phyloP scores from a whole-genome alignment of 2,888 invertebrate genomes.

The Meiosimyza decipiens region DNA sequence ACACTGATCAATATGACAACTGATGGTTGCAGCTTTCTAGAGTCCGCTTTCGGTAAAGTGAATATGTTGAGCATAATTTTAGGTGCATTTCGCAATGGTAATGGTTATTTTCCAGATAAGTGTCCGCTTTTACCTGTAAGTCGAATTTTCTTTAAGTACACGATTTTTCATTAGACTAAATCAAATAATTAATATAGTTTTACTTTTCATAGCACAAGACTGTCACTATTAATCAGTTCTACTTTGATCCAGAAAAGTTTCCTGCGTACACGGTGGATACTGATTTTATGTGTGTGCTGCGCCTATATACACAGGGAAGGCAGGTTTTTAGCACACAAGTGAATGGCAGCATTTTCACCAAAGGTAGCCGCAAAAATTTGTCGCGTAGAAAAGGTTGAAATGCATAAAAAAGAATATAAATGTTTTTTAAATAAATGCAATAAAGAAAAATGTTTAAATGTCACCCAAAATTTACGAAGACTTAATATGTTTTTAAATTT shows the following conservation, averaged over 20 bases:
- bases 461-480: too few relatives aligned
- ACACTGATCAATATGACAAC: not conserved
- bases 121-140: not conserved
- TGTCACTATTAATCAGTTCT: not conserved
- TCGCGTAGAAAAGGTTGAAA: too few relatives aligned
- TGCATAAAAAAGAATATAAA: too few relatives aligned
- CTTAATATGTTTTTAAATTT: not conserved
- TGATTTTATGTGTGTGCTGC: not conserved
- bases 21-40: not conserved
- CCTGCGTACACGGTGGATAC: not conserved
- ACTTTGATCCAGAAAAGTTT: not conserved
- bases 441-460: too few relatives aligned
- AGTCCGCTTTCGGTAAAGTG: not conserved
- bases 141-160: not conserved
- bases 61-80: not conserved
- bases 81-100: not conserved
- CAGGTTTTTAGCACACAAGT: not conserved
- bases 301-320: not conserved
- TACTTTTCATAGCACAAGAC: not conserved
- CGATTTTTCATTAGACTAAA: not conserved
- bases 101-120: not conserved
- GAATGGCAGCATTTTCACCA: not conserved
- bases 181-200: not conserved
- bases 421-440: too few relatives aligned
- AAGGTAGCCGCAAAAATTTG: too few relatives aligned